Base-by-base conservation (phyloP, 2,888 invertebrate species). In the Argyresthia albistria region DNA sequence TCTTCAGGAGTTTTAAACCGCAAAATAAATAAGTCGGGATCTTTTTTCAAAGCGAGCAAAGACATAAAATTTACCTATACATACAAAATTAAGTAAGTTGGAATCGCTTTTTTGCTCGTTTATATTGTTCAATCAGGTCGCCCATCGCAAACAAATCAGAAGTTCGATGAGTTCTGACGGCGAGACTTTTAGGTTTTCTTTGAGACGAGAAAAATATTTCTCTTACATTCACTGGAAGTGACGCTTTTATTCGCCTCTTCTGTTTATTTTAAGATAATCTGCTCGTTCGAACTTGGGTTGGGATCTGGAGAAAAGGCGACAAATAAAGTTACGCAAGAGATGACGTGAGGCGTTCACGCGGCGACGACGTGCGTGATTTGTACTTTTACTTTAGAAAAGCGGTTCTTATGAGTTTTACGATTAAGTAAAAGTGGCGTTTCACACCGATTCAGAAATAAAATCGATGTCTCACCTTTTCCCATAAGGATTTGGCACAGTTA, bases 91-190 rank as follows among this genome's bases (percentile, higher is more conserved):
- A 49, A 49, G 37, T 49, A 39, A 49, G 49, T 49, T 49, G 37
- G 49, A 49, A 49, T 49, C 37, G 14, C 49, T 49, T 69, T 68
- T 64, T 49, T 64, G 63, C 48, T 61, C 64, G 64, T 69, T 68
- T 66, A 60, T 56, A 57, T 60, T 61, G 62, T 54, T 63, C 66
- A 68, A 73, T 72, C 73, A 70, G 64, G 53, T 57, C 50, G 52
- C 50, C 43, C 39, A 49, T 54, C 35, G 58, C 60, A 62, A 73
- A 74, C 65, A 68, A 73, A 71, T 71, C 70, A 64, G 62, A 72
- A 76, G 55, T 73, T 73, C 66, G 69, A 71, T 68, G 69, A 73
- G 66, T 69, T 61, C 25, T 25, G 25, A 25, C 25, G 25, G 6
- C 25, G 25, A 25, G 25, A 2, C 6, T 50, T 55, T 49, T 56